phyloP scores from a whole-genome alignment of 1,140 invertebrate genomes.

The Leptinotarsa texana region DNA sequence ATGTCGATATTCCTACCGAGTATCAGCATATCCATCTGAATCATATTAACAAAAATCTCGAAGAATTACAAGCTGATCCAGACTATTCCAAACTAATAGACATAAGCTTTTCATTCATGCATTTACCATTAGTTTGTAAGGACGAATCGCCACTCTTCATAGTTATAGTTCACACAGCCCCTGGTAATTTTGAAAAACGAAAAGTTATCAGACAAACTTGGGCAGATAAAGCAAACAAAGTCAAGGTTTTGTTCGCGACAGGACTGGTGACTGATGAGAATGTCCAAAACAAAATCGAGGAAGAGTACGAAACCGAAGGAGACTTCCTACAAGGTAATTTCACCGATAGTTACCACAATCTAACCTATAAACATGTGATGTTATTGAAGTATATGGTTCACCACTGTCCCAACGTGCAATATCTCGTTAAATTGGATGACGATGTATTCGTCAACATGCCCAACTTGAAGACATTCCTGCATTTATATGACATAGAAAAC shows the following conservation, averaged over 20 bases:
- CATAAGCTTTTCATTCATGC: slow-evolving; percentile 18
- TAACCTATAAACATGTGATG: slow-evolving; percentile 87
- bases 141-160: slow-evolving; percentile 53
- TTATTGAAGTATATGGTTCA: slow-evolving; percentile 77
- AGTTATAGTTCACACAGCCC: slow-evolving; percentile 70
- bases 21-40: background rate
- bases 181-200: slow-evolving; percentile 64
- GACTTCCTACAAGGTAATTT: slow-evolving; percentile 83
- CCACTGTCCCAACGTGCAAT: slow-evolving; percentile 68
- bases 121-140: slow-evolving; percentile 22
- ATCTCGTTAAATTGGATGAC: slow-evolving; percentile 77
- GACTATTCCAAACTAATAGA: background rate
- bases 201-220: slow-evolving; percentile 70
- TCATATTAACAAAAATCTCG: background rate
- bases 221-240: slow-evolving; percentile 56
- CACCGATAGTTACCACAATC: slow-evolving; percentile 77
- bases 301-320: slow-evolving; percentile 64
- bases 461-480: slow-evolving; percentile 66
- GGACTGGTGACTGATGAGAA: slow-evolving; percentile 60
- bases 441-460: slow-evolving; percentile 77
- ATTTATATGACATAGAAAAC: slow-evolving; percentile 58
- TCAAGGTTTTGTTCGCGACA: slow-evolving; percentile 68
- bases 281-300: slow-evolving; percentile 58
- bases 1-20: background rate
- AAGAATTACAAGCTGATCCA: background rate